These are phyloP conservation scores for Polia nebulosa DNA, from an alignment of 2,888 invertebrate genomes.

Conservation along the genomic window DNA sequence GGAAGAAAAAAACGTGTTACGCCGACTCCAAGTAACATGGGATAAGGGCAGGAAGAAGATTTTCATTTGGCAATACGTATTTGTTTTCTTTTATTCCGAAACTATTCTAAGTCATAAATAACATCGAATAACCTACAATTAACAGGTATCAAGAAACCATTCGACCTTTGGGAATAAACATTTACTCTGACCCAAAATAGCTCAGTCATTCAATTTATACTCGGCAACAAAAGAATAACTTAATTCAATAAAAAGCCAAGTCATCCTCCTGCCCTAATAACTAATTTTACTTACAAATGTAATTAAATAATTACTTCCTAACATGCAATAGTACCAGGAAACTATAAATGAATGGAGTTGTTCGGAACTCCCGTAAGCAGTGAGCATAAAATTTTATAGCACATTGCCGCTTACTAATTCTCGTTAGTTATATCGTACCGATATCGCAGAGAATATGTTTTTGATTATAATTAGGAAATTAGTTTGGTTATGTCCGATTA, in stretches of 20 bases:
- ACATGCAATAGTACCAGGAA: conserved; percentile 23
- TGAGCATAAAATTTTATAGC: conserved; percentile 36
- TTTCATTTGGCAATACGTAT: too few species aligned
- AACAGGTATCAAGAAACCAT: background rate
- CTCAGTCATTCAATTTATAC: background rate
- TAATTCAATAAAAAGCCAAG: background rate
- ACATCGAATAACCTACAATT: too few species aligned
- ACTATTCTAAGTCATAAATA: too few species aligned
- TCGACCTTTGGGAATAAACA: background rate
- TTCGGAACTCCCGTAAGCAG: conserved; percentile 7
- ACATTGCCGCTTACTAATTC: conserved; percentile 6
- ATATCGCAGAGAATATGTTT: conserved; percentile 2
- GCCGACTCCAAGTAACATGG: too few species aligned
- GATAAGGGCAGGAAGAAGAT: too few species aligned
- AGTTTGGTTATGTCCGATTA: background rate
- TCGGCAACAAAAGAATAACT: background rate
- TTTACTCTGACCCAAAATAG: background rate
- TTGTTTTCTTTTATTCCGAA: too few species aligned
- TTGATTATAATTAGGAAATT: conserved; percentile 10
- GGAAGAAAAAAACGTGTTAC: too few species aligned
- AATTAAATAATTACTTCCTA: conserved; percentile 11
- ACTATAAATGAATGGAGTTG: conserved; percentile 26
- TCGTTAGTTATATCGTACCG: conserved; percentile 10
- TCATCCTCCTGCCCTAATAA: background rate
- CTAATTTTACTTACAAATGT: background rate